Evolutionary conservation across 1,140 invertebrate species (phyloP), one percentile per base, ranked within the genome.

Genomic region (Anastrepha obliqua): DNA sequence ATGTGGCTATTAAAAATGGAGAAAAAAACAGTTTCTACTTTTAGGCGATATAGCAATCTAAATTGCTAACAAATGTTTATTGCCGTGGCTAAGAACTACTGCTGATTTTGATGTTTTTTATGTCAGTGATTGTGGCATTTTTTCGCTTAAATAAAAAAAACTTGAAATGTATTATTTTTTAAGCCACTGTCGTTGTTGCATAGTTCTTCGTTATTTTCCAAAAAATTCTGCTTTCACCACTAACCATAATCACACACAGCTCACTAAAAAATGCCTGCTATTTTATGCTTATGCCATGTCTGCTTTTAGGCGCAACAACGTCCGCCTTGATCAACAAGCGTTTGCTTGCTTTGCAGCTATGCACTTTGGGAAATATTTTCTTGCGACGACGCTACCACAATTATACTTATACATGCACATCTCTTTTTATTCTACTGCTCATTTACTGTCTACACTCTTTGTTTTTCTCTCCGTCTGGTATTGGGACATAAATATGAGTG

Each of bases 231-330:
- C 29, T 29, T 29, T 29, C 29, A 29, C 29, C 29, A 29, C 29
- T 29, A 29, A 29, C 29, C 29, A 29, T 29, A 29, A 29, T 55
- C 51, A 11, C 51, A 6, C 6, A 11, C 51, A 55, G 11, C 51
- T 55, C 51, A 55, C 51, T 55, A 6, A 55, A 55, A 11, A 55
- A 55, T 55, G 51, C 6, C 11, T 55, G 11, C 11, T 55, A 8
- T 55, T 55, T 55, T 1, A 9, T 9, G 5, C 51, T 29, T 29
- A 29, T 55, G 51, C 51, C 51, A 17, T 74, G 42, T 47, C 44
- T 74, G 13, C 15, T 74, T 74, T 74, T 74, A 74, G 67, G 67
- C 42, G 67, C 44, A 74, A 44, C 44, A 74, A 44, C 39, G 39
- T 2, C 64, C 39, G 9, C 11, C 6, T 42, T 20, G 8, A 42